Conservation (phyloP, 2,797 vertebrate species). For the Caiman crocodilus region DNA sequence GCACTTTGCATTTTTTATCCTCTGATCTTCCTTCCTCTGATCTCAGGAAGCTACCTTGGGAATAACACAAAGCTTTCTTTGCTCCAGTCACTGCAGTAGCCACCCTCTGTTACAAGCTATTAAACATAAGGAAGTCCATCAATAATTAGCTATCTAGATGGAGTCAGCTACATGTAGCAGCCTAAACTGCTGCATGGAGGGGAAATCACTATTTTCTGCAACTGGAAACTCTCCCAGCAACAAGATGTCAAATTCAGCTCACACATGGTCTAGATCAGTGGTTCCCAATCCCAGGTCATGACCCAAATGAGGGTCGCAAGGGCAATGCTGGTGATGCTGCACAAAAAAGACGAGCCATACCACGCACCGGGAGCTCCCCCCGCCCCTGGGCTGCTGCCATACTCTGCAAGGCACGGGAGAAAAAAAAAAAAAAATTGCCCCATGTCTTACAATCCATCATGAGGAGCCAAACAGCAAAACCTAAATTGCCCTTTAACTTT, state of each 20-base stretch:
- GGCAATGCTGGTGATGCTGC: too few relatives aligned
- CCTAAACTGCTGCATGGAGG: slow-evolving; percentile 52
- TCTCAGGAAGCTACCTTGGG: background rate
- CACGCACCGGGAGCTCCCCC: too few relatives aligned
- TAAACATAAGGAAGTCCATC: slow-evolving; percentile 53
- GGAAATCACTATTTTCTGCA: slow-evolving; percentile 68
- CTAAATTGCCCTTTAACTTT: background rate
- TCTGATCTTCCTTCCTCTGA: slow-evolving; percentile 1
- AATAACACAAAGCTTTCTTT: background rate
- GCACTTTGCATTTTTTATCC: background rate
- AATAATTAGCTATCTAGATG: slow-evolving; percentile 64
- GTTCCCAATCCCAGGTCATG: too few relatives aligned
- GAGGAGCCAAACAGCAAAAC: background rate
- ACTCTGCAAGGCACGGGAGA: too few relatives aligned
- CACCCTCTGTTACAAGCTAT: slow-evolving; percentile 30
- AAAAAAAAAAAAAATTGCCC: too few relatives aligned
- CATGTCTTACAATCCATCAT: too few relatives aligned
- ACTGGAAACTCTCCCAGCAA: slow-evolving; percentile 74
- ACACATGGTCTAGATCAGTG: background rate
- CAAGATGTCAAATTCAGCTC: slow-evolving; percentile 71
- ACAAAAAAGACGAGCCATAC: too few relatives aligned
- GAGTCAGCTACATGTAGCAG: slow-evolving; percentile 8
- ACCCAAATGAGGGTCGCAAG: too few relatives aligned
- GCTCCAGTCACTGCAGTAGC: slow-evolving; percentile 4
- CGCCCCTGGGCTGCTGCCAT: too few relatives aligned